Percentiles rank a stretch among this genome's conserved stretches.
Conservation (phyloP, 2,888 invertebrate genomes). For the Pyrocoelia pectoralis region DNA sequence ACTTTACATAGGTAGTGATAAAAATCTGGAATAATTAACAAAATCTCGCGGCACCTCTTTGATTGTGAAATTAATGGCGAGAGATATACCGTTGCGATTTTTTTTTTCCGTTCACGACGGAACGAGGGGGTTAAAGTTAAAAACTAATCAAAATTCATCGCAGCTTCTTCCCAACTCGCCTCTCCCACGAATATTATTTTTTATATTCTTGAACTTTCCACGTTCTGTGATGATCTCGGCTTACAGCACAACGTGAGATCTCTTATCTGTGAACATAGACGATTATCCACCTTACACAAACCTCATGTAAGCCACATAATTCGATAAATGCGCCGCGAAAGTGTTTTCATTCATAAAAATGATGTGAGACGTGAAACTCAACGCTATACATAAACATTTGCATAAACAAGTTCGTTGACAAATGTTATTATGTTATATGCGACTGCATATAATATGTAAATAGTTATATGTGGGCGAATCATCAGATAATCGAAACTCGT, state of each 20-base stretch:
- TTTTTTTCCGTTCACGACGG: no score
- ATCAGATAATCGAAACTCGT: conserved; percentile 10
- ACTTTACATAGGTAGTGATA: no score
- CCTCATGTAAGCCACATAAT: conserved; percentile 14
- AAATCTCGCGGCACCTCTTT: no score
- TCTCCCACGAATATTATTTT: conserved; percentile 44
- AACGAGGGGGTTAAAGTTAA: no score
- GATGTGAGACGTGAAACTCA: conserved; percentile 36
- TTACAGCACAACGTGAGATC: conserved; percentile 37
- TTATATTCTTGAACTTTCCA: conserved; percentile 42
- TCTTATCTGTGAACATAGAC: conserved; percentile 26
- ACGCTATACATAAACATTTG: conserved; percentile 41
- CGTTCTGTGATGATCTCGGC: conserved; percentile 37
- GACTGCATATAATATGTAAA: conserved; percentile 34
- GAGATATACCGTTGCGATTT: no score
- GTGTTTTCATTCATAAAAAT: conserved; percentile 39
- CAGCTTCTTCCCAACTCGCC: conserved; percentile 27
- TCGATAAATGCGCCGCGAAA: conserved; percentile 22
- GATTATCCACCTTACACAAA: conserved; percentile 21
- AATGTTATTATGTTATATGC: conserved; percentile 40
- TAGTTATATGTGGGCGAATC: conserved; percentile 29
- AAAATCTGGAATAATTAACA: no score
- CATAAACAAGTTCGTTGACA: conserved; percentile 45
- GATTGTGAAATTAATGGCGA: no score
- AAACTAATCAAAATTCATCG: conserved; percentile 37